Percentiles rank a stretch among this genome's conserved stretches.
These are phyloP conservation scores for Torymus tubicola DNA, from an alignment of 2,888 invertebrate genomes.

Conservation along the genomic window DNA sequence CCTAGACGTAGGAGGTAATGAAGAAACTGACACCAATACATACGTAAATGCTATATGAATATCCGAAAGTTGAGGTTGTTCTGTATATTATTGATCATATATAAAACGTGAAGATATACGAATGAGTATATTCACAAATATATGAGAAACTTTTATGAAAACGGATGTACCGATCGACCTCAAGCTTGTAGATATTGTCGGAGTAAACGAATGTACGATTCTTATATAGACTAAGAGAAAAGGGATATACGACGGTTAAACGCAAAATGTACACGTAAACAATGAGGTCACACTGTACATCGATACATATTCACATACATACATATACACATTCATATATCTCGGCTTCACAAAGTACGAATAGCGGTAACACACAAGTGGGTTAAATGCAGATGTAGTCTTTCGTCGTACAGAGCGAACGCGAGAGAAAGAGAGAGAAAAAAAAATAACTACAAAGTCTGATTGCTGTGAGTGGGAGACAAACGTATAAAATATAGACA, in stretches of 20 bases:
- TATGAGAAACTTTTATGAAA: neutral
- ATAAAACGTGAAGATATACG: neutral
- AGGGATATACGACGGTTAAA: too few relatives aligned
- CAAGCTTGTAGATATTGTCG: conserved; percentile 5
- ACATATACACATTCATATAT: neutral
- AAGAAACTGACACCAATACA: conserved; percentile 3
- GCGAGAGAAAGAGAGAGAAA: neutral
- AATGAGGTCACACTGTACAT: conserved; percentile 17
- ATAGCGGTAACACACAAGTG: conserved; percentile 5
- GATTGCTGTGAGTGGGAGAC: conserved; percentile 36
- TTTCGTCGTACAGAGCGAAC: conserved; percentile 5
- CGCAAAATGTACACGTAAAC: neutral
- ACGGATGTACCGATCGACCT: neutral
- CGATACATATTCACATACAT: neutral
- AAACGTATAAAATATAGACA: conserved; percentile 13
- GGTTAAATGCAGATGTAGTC: conserved; percentile 27
- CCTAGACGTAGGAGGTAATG: neutral
- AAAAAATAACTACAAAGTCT: conserved; percentile 49
- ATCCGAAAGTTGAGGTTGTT: conserved; percentile 20
- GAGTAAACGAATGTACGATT: too few relatives aligned
- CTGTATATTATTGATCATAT: conserved; percentile 7
- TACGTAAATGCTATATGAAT: too few relatives aligned
- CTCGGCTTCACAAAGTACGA: neutral
- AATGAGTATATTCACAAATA: neutral
- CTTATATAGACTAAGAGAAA: neutral